These are phyloP conservation scores for Cheirogaleus medius DNA, from an alignment of 2,113 vertebrate species.

Conservation along the genomic window DNA sequence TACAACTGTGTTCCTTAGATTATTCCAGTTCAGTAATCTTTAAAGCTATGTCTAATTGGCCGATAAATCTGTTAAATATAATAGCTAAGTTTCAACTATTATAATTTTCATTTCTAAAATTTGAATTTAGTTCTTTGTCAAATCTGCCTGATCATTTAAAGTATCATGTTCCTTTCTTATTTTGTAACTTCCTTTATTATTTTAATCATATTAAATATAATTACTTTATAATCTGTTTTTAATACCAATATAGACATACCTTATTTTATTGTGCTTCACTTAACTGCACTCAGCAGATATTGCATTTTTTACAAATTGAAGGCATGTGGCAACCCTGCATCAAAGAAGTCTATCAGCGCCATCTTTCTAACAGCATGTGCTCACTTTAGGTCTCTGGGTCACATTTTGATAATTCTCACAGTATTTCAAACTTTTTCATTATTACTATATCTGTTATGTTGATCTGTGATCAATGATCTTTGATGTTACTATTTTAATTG, in stretches of 20 bases:
- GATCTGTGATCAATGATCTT: neutral
- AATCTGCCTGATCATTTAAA: neutral
- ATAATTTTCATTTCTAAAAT: slow-evolving; percentile 35
- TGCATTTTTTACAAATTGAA: neutral
- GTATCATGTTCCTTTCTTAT: neutral
- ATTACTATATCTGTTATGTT: neutral
- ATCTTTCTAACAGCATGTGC: neutral
- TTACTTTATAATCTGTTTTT: neutral
- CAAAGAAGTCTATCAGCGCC: neutral
- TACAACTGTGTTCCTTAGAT: slow-evolving; percentile 3
- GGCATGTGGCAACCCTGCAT: neutral
- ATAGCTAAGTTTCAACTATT: slow-evolving; percentile 8
- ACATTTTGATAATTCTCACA: neutral
- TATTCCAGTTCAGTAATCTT: slow-evolving; percentile 37
- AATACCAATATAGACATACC: neutral
- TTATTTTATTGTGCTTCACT: neutral
- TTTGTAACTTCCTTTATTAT: neutral
- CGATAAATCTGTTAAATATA: slow-evolving; percentile 15
- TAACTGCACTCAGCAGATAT: neutral
- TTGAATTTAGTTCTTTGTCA: slow-evolving; percentile 8
- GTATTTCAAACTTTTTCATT: neutral
- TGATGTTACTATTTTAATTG: neutral
- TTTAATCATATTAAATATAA: neutral
- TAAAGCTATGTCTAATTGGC: neutral
- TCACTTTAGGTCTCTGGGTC: neutral